A percentile compares a stretch with the other conserved stretches of the same genome.
Evolutionary conservation across 2,797 vertebrate species (phyloP).

Genomic region (Thalassophryne amazonica): DNA sequence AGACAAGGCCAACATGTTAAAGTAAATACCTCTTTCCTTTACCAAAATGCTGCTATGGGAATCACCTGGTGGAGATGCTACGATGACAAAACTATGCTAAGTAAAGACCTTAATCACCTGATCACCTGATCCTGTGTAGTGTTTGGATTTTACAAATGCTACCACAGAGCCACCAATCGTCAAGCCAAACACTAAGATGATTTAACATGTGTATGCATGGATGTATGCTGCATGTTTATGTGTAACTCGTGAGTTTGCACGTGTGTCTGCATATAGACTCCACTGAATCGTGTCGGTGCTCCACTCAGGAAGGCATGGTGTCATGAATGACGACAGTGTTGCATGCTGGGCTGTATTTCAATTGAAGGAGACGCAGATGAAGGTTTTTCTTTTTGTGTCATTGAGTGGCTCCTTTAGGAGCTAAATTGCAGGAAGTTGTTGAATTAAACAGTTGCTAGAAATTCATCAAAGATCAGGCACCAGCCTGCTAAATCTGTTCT

Average conservation of each 20-base stretch:
- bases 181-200: background rate
- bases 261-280: slow-evolving; percentile 15
- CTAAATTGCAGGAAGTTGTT: slow-evolving; percentile 80
- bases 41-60: background rate
- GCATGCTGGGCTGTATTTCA: slow-evolving; percentile 45
- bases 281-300: slow-evolving; percentile 37
- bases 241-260: slow-evolving; percentile 12
- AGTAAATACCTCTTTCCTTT: background rate
- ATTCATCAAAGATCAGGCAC: slow-evolving; percentile 76
- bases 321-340: slow-evolving; percentile 43
- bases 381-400: slow-evolving; percentile 65
- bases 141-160: background rate
- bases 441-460: slow-evolving; percentile 76
- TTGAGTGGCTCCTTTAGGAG: slow-evolving; percentile 72
- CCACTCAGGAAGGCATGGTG: slow-evolving; percentile 53
- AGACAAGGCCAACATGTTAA: background rate
- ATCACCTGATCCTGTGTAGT: background rate
- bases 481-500: slow-evolving; percentile 78
- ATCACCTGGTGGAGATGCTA: background rate
- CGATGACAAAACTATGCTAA: background rate
- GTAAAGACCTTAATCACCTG: background rate
- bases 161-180: slow-evolving; percentile 13
- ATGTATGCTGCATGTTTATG: background rate
- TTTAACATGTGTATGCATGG: background rate
- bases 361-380: slow-evolving; percentile 53